Evolutionary conservation across 53 echinoderm and acorn worm species (phyloP).

Genomic region (Apostichopus leukothele): DNA sequence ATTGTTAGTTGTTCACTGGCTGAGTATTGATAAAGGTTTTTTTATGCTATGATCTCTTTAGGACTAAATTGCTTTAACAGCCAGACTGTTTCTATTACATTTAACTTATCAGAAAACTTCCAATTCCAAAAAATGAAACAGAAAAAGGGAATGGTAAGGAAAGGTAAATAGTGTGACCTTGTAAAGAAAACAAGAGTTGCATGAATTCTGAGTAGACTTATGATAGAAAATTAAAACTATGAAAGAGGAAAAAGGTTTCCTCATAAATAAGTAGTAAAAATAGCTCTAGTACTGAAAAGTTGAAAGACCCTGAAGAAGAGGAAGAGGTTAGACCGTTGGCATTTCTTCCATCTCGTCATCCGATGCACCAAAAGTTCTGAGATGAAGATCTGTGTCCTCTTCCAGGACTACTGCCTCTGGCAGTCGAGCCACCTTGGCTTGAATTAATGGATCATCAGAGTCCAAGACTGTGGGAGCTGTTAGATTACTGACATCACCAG

Average conservation of each 20-base stretch:
- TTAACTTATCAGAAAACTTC: no score
- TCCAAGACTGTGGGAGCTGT: constrained; percentile 20
- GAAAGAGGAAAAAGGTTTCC: not conserved
- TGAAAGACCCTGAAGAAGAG: constrained; percentile 29
- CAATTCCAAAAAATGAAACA: no score
- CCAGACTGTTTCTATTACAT: no score
- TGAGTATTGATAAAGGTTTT: no score
- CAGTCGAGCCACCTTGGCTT: constrained; percentile 15
- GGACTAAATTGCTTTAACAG: no score
- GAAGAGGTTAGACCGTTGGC: constrained; percentile 9
- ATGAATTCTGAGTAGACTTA: no score
- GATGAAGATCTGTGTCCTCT: constrained; percentile 38
- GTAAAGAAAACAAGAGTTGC: no score
- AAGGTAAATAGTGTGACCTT: no score
- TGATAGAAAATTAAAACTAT: constrained; percentile 17
- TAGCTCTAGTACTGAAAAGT: constrained; percentile 44
- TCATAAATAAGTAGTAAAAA: constrained; percentile 46
- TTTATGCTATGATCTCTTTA: no score
- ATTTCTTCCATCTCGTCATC: constrained; percentile 20
- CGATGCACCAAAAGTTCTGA: not conserved
- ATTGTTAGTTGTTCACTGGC: no score
- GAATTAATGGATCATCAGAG: constrained; percentile 33
- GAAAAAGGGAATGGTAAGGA: no score
- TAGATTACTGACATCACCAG: not conserved
- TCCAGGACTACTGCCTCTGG: constrained; percentile 16